Base-by-base conservation (phyloP, 2,797 vertebrate species). In the Mus spretus region DNA sequence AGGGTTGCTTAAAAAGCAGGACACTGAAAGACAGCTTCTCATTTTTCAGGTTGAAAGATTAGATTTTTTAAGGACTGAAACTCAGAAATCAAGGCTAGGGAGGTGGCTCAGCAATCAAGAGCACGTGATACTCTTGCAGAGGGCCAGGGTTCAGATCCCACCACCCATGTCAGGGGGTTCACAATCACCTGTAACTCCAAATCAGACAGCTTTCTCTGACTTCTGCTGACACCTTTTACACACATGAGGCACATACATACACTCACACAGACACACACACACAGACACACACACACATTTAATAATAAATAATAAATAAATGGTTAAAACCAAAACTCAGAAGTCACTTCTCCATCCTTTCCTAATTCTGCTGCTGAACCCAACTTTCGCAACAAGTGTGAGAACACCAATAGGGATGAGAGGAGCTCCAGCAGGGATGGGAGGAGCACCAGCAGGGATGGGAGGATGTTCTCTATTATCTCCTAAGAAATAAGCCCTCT, bases 1-100 rank as follows among this genome's bases (percentile, higher is more conserved):
- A 96, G 93, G 24, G 13, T 81, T 90, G 78, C 86, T 96, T 89
- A 74, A 67, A 88, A 96, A 96, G 34, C 20, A 40, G 40, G 82
- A 61, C 37, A 28, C 14, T 82, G 65, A 93, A 97, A 91, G 2
- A 15, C 53, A 91, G 37, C 10, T 40, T 96, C 70, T 93, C 83
- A 78, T 63, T 93, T 88, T 91, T 86, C 70, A 77, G 14, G 14
- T 94, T 94, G 81, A 88, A 40, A 94, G 34, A 90, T 28, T 83
- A 61, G 53, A 67, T 40, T 40, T 77, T 90, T 91, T 90, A 95
- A 34, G 44, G 19, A 91, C 63, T 83, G 88, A 96, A 85, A 67
- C n/a, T 95, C 44, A 55, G n/a, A 95, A 78, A n/a, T 31, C 20
- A 13, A 15, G 6, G 17, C 53, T 57, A 22, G 15, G 17, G 24